phyloP scores from a whole-genome alignment of 2,113 vertebrate species.

The Ivindomyrus marchei region DNA sequence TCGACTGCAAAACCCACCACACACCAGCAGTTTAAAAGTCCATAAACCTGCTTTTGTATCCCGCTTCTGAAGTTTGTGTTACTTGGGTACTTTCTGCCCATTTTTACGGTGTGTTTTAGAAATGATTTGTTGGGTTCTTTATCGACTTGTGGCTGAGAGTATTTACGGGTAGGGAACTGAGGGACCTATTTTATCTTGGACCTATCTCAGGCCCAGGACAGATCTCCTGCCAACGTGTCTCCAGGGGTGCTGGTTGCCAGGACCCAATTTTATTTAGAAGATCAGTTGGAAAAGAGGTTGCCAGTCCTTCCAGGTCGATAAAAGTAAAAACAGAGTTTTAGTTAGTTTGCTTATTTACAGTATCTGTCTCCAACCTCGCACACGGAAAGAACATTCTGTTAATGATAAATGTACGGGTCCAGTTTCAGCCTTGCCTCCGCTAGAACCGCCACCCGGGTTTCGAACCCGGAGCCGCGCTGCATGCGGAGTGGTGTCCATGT shows the following conservation, averaged over 20 bases:
- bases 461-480: neutral
- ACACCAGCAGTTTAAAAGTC: neutral
- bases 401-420: neutral
- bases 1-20: neutral
- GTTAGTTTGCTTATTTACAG: neutral
- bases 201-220: neutral
- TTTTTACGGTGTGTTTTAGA: neutral
- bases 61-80: neutral
- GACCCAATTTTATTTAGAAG: conserved; percentile 4
- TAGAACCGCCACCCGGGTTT: neutral
- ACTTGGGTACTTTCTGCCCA: neutral
- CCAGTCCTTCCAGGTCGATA: neutral
- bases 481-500: neutral
- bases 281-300: conserved; percentile 11
- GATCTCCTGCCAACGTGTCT: neutral
- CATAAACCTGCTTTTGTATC: neutral
- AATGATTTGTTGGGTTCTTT: neutral
- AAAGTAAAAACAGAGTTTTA: neutral
- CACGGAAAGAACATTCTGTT: neutral
- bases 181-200: conserved; percentile 11
- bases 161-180: neutral
- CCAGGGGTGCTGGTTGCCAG: neutral
- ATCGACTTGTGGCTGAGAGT: neutral
- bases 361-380: neutral
- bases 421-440: neutral